phyloP scores from a whole-genome alignment of 2,113 vertebrate species.

The Lamprotornis superbus region DNA sequence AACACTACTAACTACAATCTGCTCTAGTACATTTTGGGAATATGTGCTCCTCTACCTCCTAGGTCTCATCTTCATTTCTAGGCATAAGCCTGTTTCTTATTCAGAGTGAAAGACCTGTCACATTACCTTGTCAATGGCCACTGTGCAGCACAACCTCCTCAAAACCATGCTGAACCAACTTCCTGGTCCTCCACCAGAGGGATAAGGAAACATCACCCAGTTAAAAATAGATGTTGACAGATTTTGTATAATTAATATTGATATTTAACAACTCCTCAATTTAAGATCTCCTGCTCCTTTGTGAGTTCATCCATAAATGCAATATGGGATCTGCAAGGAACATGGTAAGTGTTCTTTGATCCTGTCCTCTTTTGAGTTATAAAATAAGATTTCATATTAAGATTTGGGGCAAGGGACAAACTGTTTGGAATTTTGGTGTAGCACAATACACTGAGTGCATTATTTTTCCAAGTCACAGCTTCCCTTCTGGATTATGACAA shows the following conservation, averaged over 20 bases:
- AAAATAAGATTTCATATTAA: conserved; percentile 49
- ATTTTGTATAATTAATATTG: conserved; percentile 57
- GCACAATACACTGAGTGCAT: conserved; percentile 40
- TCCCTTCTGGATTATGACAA: conserved; percentile 26
- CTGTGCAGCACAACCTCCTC: neutral
- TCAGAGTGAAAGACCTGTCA: neutral
- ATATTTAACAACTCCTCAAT: conserved; percentile 44
- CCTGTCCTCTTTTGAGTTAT: neutral
- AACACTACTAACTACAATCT: neutral
- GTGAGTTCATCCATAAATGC: conserved; percentile 57
- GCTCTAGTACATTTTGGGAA: neutral
- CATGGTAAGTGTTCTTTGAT: neutral
- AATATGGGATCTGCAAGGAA: conserved; percentile 33
- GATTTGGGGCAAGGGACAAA: neutral
- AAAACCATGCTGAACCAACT: neutral
- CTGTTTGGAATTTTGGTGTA: conserved; percentile 18
- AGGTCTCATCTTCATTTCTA: neutral
- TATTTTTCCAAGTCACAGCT: conserved; percentile 63
- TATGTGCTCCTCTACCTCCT: neutral
- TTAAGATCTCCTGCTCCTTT: conserved; percentile 23
- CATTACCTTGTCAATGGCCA: neutral
- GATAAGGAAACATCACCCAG: neutral
- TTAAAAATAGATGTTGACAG: conserved; percentile 2
- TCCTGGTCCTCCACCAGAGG: neutral
- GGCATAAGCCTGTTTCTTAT: neutral